Base-by-base conservation (phyloP, 2,888 invertebrate genomes). In the Abscondita cerata region DNA sequence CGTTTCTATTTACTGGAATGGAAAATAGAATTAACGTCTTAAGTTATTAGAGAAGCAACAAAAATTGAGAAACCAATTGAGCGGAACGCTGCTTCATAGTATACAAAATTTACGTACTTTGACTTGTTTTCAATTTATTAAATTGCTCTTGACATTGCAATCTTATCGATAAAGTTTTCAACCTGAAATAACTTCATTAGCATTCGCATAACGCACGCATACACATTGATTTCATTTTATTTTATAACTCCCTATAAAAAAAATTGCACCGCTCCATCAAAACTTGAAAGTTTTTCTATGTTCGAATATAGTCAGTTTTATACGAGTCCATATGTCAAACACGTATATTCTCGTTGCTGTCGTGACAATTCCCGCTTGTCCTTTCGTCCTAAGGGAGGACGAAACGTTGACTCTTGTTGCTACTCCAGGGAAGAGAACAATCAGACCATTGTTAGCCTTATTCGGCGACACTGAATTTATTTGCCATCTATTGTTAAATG, bases 401-500 rank as follows among this genome's bases (percentile, higher is more conserved):
- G 67, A 68, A 69, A 63, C 64, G 67, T 65, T 64, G 65, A 59
- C 67, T 66, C 67, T 62, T 64, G 68, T 68, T 64, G 62, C 59
- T 59, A 59, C 65, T 65, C 63, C 48, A 66, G 71, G 67, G 66
- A 60, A 46, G 66, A 64, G 71, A 72, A 72, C 72, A 72, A 72
- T 72, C 69, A 71, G 55, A 41, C 69, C 66, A 72, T 72, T 72
- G 72, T 72, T 67, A 68, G 67, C 65, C 69, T 66, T 69, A 69
- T 67, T 68, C 66, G 62, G 70, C 66, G 70, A 71, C 71, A 72
- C 70, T 68, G 68, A 68, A 68, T 72, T 62, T 72, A 72, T 72
- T 71, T 72, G 70, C 68, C 65, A 64, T 52, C 65, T 56, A 72
- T 72, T 72, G 72, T 72, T 68, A 57, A 54, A 64, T 66, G 61